Evolutionary conservation across 2,113 vertebrate genomes (phyloP).

Genomic region (Phylloscopus trochiloides): DNA sequence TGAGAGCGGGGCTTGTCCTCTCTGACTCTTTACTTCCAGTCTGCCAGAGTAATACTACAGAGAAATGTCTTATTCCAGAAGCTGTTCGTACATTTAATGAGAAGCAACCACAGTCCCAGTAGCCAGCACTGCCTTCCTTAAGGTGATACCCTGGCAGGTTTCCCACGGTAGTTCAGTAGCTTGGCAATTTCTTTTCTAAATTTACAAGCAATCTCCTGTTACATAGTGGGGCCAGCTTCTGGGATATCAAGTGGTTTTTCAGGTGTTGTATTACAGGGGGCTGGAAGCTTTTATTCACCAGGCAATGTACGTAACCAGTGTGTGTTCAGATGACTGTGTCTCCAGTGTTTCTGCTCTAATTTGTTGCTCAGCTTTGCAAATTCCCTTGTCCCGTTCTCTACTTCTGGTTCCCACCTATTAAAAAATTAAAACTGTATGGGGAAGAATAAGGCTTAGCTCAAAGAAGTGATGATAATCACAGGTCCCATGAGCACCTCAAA

Average conservation of each 20-base stretch:
- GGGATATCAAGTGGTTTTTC: slow-evolving; percentile 60
- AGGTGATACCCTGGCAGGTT: slow-evolving; percentile 59
- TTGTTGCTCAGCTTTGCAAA: background rate
- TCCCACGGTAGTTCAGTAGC: slow-evolving; percentile 62
- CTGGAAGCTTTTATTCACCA: slow-evolving; percentile 52
- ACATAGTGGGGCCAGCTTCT: slow-evolving; percentile 47
- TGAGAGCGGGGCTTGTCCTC: slow-evolving; percentile 40
- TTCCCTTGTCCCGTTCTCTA: background rate
- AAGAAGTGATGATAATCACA: background rate
- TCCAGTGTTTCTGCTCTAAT: background rate
- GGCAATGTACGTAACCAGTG: background rate
- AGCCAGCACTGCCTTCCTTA: slow-evolving; percentile 39
- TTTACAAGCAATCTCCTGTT: slow-evolving; percentile 67
- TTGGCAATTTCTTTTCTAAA: slow-evolving; percentile 62
- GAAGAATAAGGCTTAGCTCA: background rate
- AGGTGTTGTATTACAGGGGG: slow-evolving; percentile 45
- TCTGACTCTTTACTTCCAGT: slow-evolving; percentile 7
- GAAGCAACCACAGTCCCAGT: slow-evolving; percentile 42
- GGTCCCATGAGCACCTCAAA: background rate
- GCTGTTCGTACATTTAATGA: slow-evolving; percentile 42
- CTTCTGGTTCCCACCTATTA: background rate
- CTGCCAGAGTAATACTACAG: slow-evolving; percentile 18
- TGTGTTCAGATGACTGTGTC: background rate
- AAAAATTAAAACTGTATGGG: background rate
- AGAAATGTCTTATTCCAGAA: slow-evolving; percentile 56